A percentile compares a stretch with the other conserved stretches of the same genome.
Evolutionary conservation across 2,888 invertebrate genomes (phyloP).

Genomic region (Acholoe squamosa): DNA sequence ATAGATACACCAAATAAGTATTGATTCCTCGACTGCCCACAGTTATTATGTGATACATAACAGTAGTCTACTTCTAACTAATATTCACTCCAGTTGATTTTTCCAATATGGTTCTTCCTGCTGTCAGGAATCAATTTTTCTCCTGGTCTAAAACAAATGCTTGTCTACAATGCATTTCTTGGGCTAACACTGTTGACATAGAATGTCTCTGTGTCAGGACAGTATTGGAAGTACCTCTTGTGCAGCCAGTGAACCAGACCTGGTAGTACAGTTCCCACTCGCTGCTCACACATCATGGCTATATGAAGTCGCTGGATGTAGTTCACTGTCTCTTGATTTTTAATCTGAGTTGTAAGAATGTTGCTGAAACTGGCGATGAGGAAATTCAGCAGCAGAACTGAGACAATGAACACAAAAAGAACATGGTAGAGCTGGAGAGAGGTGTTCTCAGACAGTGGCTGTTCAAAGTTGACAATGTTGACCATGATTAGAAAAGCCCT

Average conservation of each 20-base stretch:
- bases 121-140: too few species aligned
- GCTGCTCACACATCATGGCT: background rate
- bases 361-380: slow-evolving; percentile 13
- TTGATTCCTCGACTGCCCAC: too few species aligned
- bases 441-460: background rate
- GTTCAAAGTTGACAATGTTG: background rate
- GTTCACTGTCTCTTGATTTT: background rate
- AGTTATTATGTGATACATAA: too few species aligned
- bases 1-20: too few species aligned
- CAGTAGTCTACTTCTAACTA: too few species aligned
- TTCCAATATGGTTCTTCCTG: too few species aligned
- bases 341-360: background rate
- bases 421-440: background rate
- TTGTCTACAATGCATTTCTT: background rate
- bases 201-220: background rate
- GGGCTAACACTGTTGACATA: background rate
- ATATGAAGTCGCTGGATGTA: background rate
- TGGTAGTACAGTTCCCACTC: background rate
- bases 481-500: background rate
- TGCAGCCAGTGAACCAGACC: background rate
- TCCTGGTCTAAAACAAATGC: too few species aligned
- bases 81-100: too few species aligned
- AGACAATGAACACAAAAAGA: background rate
- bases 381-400: background rate
- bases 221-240: slow-evolving; percentile 9